Base-by-base conservation (phyloP, 2,113 vertebrate species). In the Rhizomys pruinosus region DNA sequence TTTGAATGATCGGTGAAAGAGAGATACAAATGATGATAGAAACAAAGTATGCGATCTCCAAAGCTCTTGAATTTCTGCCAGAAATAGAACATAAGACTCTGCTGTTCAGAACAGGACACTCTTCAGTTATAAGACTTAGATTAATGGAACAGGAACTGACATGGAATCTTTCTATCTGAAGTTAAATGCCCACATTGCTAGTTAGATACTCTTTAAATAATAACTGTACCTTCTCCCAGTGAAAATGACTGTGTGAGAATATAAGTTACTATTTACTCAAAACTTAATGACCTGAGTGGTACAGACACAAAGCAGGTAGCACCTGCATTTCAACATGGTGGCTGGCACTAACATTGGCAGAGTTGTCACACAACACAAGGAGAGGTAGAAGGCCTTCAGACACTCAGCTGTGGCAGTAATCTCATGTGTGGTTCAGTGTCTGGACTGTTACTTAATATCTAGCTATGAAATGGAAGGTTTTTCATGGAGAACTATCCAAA, bases 281-380 rank as follows among this genome's bases (percentile, higher is more conserved):
- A 89, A 73, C 34, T 12, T 52, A 37, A n/a, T 61, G 47, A 23
- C 15, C 0, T 64, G 10, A 16, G 22, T 6, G 63, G 4, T 63
- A 22, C 27, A 80, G 16, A 44, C 7, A 37, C 29, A 27, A 89
- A 72, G 11, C 69, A n/a, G 81, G 44, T 9, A 27, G 20, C 17
- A 1, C 2, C 9, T 55, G 11, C 0, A 47, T 17, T 16, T 61
- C n/a, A 68, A 5, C 15, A 16, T 0, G 25, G 61, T 32, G n/a
- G n/a, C 11, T 52, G 15, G 13, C 42, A 7, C 10, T 5, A 16
- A 6, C 0, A 39, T 32, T 34, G 13, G 37, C 8, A 79, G n/a
- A 90, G 52, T 22, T 7, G 0, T 0, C 16, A 52, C 3, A 2
- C 3, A 37, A 68, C 11, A 59, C n/a, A 57, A 34, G 19, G 27